phyloP scores from a whole-genome alignment of 2,113 vertebrate species.

The Sus scrofa region T2T-Sscrofa CM000828.6:58442001-58442500 shows the following conservation, averaged over 20 bases:
- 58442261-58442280: no score
- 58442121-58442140: not conserved
- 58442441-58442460: not conserved
- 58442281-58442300: no score
- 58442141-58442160: slow-evolving; percentile 3
- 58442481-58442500: not conserved
- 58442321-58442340: not conserved
- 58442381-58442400: not conserved
- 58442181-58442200: not conserved
- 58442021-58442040: slow-evolving; percentile 4
- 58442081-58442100: slow-evolving; percentile 7
- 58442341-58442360: not conserved
- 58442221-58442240: no score
- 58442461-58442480: not conserved
- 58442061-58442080: not conserved
- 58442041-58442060: not conserved
- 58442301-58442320: no score
- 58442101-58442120: not conserved
- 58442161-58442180: not conserved
- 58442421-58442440: not conserved
- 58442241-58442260: no score
- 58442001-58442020: not conserved
- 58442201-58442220: not conserved
- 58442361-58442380: not conserved
- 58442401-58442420: not conserved